These are phyloP conservation scores for Holothuria glaberrima DNA, from an alignment of 35 echinoderm and acorn worm species.

Conservation along the genomic window DNA sequence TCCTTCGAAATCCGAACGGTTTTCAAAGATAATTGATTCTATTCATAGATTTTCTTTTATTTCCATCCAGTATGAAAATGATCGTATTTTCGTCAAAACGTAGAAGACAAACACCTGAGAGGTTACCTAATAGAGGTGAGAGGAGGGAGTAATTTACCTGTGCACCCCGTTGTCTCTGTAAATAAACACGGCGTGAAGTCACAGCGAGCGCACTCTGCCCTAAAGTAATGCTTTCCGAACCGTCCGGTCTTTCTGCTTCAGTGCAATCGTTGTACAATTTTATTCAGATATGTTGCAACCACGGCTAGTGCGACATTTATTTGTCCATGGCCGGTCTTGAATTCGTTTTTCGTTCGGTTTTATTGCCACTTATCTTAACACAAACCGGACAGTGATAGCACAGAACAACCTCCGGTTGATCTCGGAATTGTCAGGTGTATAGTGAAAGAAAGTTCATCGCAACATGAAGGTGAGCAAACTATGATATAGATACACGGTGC, in stretches of 20 bases:
- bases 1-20: background rate
- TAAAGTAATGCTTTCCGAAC: background rate
- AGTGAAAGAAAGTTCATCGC: background rate
- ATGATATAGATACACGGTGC: too few species aligned
- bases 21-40: constrained; percentile 19
- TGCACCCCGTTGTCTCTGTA: constrained; percentile 57
- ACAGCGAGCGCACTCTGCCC: background rate
- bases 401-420: constrained; percentile 38
- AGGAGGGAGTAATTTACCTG: constrained; percentile 16
- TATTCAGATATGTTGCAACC: background rate
- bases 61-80: background rate
- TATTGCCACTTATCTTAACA: background rate
- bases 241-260: background rate
- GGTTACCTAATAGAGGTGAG: background rate
- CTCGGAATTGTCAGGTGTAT: constrained; percentile 8
- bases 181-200: constrained; percentile 58
- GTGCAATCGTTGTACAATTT: background rate
- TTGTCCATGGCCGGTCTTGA: background rate
- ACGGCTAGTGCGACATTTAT: background rate
- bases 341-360: background rate
- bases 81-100: background rate
- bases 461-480: too few species aligned
- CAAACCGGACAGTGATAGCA: constrained; percentile 36
- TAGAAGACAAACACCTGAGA: constrained; percentile 58
- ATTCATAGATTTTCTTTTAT: constrained; percentile 43